Conservation (phyloP, 2,888 invertebrate species). For the Caenorhabditis afra region DNA sequence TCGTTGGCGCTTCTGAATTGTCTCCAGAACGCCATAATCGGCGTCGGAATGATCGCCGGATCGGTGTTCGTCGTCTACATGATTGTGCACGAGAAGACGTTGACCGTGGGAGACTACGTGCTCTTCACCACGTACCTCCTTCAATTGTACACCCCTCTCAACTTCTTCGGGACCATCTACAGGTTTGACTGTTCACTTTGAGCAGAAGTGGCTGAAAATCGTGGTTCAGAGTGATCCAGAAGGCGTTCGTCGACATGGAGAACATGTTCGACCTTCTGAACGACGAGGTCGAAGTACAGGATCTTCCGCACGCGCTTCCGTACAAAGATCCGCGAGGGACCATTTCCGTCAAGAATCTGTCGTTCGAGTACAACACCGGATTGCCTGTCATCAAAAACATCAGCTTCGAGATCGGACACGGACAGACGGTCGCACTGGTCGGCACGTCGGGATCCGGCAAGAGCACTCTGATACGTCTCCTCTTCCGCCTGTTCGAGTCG, state of each 20-base stretch:
- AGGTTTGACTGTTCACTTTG: too few species aligned
- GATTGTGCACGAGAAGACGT: conserved; percentile 83
- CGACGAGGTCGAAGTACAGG: conserved; percentile 88
- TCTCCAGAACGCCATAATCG: conserved; percentile 92
- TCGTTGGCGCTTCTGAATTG: conserved; percentile 93
- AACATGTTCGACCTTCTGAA: conserved; percentile 97
- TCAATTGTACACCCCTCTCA: conserved; percentile 90
- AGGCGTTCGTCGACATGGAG: conserved; percentile 98
- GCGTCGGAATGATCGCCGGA: conserved; percentile 87
- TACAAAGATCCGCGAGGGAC: conserved; percentile 85
- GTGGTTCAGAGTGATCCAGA: conserved; percentile 88
- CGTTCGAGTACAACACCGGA: conserved; percentile 91
- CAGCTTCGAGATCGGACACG: conserved; percentile 85
- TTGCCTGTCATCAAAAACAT: conserved; percentile 72
- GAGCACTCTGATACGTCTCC: conserved; percentile 82
- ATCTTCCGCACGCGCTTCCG: conserved; percentile 88
- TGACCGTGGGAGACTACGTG: conserved; percentile 89
- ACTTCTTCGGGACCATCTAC: conserved; percentile 98
- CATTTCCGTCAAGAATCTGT: conserved; percentile 92
- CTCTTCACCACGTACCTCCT: conserved; percentile 95
- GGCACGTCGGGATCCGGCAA: conserved; percentile 82
- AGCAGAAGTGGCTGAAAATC: background rate
- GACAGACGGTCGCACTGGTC: conserved; percentile 86
- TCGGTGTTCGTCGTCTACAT: conserved; percentile 89
- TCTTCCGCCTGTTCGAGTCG: conserved; percentile 83